phyloP scores from a whole-genome alignment of 2,113 vertebrate genomes.

The Vicugna pacos region DNA sequence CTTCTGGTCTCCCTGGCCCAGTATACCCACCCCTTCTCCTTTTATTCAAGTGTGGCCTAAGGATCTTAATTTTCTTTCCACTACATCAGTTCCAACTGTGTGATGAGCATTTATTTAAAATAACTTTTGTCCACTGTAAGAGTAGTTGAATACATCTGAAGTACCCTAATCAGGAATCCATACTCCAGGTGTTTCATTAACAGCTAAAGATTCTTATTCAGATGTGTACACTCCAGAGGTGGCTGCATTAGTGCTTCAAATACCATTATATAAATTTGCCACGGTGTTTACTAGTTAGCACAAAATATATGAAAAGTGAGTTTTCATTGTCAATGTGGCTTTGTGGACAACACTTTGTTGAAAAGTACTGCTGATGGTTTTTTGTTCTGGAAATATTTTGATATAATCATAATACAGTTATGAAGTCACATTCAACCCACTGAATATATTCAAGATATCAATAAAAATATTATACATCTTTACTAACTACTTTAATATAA shows the following conservation, averaged over 20 bases:
- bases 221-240: not conserved
- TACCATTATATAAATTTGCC: not conserved
- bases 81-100: not conserved
- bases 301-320: not conserved
- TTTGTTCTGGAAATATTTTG: too few relatives aligned
- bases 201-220: not conserved
- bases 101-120: not conserved
- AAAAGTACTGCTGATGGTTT: not conserved
- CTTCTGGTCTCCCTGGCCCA: not conserved
- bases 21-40: not conserved
- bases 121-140: not conserved
- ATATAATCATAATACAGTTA: too few relatives aligned
- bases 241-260: not conserved
- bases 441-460: too few relatives aligned
- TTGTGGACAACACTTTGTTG: not conserved
- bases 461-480: too few relatives aligned
- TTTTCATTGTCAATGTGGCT: not conserved
- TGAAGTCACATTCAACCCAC: too few relatives aligned
- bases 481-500: too few relatives aligned
- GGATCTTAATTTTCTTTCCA: not conserved
- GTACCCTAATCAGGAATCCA: not conserved
- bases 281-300: not conserved
- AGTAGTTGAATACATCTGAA: conserved; percentile 13
- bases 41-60: not conserved
- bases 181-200: not conserved